Evolutionary conservation across 2,888 invertebrate genomes (phyloP).

Genomic region (Diadegma fenestrale): DNA sequence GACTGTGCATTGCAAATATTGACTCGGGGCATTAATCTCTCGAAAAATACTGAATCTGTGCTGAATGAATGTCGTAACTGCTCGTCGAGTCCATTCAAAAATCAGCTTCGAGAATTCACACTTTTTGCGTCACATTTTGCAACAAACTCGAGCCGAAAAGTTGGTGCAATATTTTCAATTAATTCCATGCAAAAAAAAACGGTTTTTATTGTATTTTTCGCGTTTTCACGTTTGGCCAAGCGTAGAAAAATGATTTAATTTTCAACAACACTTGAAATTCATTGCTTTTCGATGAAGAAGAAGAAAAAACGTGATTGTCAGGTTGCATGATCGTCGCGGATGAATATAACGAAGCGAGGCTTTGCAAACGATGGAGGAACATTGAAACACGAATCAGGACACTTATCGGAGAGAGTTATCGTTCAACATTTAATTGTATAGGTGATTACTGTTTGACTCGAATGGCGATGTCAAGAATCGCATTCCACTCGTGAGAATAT

Average conservation of each 20-base stretch:
- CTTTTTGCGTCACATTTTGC: neutral
- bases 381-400: conserved; percentile 1
- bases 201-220: neutral
- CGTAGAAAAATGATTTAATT: neutral
- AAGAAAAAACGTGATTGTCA: too few relatives aligned
- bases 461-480: conserved; percentile 24
- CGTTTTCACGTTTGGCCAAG: neutral
- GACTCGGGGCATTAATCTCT: neutral
- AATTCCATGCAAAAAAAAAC: neutral
- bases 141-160: neutral
- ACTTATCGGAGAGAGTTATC: neutral
- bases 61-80: neutral
- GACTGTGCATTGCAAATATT: conserved; percentile 12
- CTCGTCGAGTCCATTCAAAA: neutral
- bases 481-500: conserved; percentile 53
- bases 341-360: neutral
- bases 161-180: neutral
- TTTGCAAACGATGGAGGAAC: conserved; percentile 9
- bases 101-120: neutral
- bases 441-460: neutral
- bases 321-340: neutral
- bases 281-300: neutral
- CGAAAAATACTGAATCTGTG: conserved; percentile 27
- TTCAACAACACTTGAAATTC: neutral
- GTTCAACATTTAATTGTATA: conserved; percentile 5